These are phyloP conservation scores for Apolygus lucorum DNA, from an alignment of 1,140 invertebrate species.

Conservation along the genomic window DNA sequence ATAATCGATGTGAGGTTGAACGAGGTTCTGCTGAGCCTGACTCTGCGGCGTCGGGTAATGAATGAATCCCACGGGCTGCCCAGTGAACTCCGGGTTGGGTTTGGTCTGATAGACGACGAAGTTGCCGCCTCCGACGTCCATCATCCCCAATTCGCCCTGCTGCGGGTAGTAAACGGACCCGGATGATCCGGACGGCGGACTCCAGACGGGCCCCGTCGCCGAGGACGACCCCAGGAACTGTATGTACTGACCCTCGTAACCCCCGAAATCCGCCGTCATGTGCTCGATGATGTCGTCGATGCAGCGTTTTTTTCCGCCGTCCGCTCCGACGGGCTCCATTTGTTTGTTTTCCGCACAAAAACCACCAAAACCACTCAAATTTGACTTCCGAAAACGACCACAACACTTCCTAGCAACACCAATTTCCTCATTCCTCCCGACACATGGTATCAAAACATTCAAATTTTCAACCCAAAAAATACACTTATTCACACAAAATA, in stretches of 20 bases:
- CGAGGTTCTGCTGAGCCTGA: conserved; percentile 33
- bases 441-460: too few relatives aligned
- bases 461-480: too few relatives aligned
- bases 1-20: conserved; percentile 35
- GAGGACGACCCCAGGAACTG: conserved; percentile 41
- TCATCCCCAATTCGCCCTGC: conserved; percentile 38
- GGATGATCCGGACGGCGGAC: conserved; percentile 36
- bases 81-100: neutral
- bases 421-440: too few relatives aligned
- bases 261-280: conserved; percentile 51
- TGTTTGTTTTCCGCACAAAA: neutral
- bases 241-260: conserved; percentile 48
- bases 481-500: too few relatives aligned
- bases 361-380: too few relatives aligned
- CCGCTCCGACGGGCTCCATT: neutral
- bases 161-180: conserved; percentile 38
- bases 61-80: conserved; percentile 33
- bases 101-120: conserved; percentile 37
- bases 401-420: too few relatives aligned
- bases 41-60: conserved; percentile 41
- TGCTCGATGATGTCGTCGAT: conserved; percentile 54
- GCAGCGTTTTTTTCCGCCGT: conserved; percentile 37
- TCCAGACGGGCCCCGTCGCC: conserved; percentile 38
- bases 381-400: too few relatives aligned
- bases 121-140: conserved; percentile 43